Percentiles rank a stretch among this genome's conserved stretches.
Evolutionary conservation across 2,888 invertebrate species (phyloP).

Genomic region (Carabus problematicus): DNA sequence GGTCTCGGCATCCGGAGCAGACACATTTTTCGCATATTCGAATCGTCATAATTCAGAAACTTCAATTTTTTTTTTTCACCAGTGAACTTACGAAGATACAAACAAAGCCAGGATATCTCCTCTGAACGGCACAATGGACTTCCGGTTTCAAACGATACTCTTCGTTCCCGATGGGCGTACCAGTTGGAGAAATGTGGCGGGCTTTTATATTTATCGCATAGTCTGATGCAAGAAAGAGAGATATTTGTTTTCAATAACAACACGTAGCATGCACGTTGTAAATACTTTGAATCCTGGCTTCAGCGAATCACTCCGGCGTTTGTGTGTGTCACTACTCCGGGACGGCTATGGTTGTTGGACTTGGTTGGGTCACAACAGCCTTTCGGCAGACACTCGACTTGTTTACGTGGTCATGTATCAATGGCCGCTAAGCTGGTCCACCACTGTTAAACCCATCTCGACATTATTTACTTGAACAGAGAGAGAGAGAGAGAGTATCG

Average conservation of each 20-base stretch:
- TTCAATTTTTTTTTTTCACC: constrained; percentile 38
- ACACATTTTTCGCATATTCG: constrained; percentile 42
- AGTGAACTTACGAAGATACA: constrained; percentile 13
- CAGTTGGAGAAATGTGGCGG: neutral
- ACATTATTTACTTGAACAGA: neutral
- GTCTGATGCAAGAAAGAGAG: too few species aligned
- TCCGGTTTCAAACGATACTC: constrained; percentile 21
- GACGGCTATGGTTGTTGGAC: neutral
- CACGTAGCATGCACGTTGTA: too few species aligned
- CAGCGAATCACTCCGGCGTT: too few species aligned
- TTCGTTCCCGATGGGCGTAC: neutral
- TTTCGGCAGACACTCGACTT: neutral
- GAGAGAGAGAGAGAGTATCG: constrained; percentile 4
- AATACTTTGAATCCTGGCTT: too few species aligned
- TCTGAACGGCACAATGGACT: constrained; percentile 32
- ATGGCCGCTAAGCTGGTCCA: neutral
- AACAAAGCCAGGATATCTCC: constrained; percentile 38
- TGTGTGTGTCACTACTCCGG: neutral
- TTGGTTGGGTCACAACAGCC: neutral
- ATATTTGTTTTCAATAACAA: too few species aligned
- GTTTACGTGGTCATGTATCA: constrained; percentile 29
- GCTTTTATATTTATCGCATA: neutral
- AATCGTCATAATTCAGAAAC: constrained; percentile 41
- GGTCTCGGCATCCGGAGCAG: constrained; percentile 46
- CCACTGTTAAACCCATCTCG: neutral